A percentile compares a stretch with the other conserved stretches of the same genome.
These are phyloP conservation scores for Eudorcas thomsonii DNA, from an alignment of 2,113 vertebrate genomes.

Conservation along the genomic window DNA sequence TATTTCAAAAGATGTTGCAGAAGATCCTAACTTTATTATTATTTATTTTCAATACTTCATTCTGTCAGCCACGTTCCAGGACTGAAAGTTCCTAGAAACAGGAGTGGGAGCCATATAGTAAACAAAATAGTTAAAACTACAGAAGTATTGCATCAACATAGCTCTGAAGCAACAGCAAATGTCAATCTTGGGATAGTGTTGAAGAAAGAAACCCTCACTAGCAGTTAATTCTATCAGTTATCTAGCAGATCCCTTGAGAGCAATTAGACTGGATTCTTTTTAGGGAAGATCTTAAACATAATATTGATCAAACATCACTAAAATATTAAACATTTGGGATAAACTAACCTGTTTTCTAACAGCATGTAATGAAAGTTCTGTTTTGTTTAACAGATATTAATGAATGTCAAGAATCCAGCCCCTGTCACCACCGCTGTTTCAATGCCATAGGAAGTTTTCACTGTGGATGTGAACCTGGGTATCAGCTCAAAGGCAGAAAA, in stretches of 20 bases:
- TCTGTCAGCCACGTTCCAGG: not conserved
- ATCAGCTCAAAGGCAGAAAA: conserved; percentile 92
- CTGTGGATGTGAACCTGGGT: conserved; percentile 95
- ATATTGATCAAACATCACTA: not conserved
- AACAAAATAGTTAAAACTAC: not conserved
- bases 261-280: not conserved
- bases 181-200: not conserved
- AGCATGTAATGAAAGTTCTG: not conserved
- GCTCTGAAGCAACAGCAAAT: not conserved
- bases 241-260: not conserved
- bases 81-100: not conserved
- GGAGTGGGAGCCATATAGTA: not conserved
- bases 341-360: not conserved
- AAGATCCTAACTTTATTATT: not conserved
- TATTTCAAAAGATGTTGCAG: not conserved
- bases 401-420: conserved; percentile 93
- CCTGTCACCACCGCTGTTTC: conserved; percentile 93
- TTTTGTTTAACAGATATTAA: conserved; percentile 88
- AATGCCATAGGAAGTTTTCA: conserved; percentile 96
- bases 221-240: not conserved
- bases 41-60: not conserved
- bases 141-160: not conserved
- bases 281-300: not conserved
- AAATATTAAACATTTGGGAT: not conserved
- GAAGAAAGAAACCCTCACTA: not conserved